A percentile compares a stretch with the other conserved stretches of the same genome.
Conservation (phyloP, 37 sponge, comb jelly and placozoan species). For the Oscarella lobularis region DNA sequence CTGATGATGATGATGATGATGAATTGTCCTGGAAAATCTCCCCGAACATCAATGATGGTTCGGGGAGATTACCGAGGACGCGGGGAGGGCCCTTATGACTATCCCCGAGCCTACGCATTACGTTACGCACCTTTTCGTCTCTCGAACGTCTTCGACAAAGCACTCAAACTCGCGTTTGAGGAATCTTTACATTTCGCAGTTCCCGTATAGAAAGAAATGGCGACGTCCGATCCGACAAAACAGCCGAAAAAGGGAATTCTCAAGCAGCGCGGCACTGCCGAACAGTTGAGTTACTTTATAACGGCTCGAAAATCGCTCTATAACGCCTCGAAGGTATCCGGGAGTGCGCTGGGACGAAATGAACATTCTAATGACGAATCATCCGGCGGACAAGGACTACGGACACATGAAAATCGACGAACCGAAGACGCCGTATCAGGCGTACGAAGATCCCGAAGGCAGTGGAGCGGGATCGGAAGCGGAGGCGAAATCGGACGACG, state of each 20-base stretch:
- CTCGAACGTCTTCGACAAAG: too few relatives aligned
- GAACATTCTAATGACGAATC: conserved; percentile 87
- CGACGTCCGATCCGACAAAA: neutral
- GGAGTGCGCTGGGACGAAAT: conserved; percentile 94
- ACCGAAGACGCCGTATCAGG: conserved; percentile 80
- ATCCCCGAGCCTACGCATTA: too few relatives aligned
- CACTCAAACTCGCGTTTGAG: too few relatives aligned
- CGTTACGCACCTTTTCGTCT: too few relatives aligned
- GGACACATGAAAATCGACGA: conserved; percentile 99
- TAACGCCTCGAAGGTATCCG: neutral
- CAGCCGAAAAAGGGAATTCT: neutral
- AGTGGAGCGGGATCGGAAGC: conserved; percentile 1
- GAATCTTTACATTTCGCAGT: too few relatives aligned
- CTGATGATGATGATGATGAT: too few relatives aligned
- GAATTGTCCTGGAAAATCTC: too few relatives aligned
- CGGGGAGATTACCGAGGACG: too few relatives aligned
- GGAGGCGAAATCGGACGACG: conserved; percentile 5
- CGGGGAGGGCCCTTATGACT: too few relatives aligned
- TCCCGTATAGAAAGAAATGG: too few relatives aligned
- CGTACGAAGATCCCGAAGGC: neutral
- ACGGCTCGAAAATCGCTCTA: neutral
- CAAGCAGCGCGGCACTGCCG: neutral
- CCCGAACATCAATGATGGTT: too few relatives aligned
- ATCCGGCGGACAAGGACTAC: conserved; percentile 91
- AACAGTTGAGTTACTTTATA: neutral